Conservation (phyloP, 2,888 invertebrate genomes). For the Mythimna loreyi region DNA sequence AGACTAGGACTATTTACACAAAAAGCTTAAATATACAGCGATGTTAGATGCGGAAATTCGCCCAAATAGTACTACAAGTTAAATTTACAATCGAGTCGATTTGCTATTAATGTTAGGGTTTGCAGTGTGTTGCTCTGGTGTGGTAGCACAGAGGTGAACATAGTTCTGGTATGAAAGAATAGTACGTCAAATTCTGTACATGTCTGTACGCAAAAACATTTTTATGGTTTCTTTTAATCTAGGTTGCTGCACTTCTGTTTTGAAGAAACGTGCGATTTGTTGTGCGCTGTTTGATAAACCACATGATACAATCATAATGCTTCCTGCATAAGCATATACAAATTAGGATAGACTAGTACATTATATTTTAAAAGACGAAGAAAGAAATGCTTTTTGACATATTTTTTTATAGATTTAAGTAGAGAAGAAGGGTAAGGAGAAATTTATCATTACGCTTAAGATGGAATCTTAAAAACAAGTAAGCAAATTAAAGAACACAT, state of each 20-base stretch:
- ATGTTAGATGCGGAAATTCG: conserved; percentile 89
- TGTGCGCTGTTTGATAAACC: not conserved
- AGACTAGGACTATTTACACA: conserved; percentile 88
- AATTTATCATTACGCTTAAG: no score
- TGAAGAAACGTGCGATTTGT: not conserved
- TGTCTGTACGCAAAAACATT: conserved; percentile 41
- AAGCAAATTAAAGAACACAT: no score
- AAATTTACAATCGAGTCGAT: conserved; percentile 82
- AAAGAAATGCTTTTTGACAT: no score
- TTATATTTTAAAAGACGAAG: not conserved
- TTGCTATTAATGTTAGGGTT: conserved; percentile 64
- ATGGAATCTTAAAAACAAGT: no score
- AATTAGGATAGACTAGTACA: not conserved
- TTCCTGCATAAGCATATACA: not conserved
- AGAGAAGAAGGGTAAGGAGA: no score
- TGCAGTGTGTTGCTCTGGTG: conserved; percentile 42
- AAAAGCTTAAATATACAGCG: conserved; percentile 90
- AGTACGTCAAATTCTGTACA: conserved; percentile 46
- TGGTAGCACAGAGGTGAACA: conserved; percentile 53
- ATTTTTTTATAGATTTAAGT: no score
- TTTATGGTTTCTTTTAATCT: conserved; percentile 2
- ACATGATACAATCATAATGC: not conserved
- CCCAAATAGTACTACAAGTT: conserved; percentile 86
- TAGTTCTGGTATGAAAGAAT: conserved; percentile 44
- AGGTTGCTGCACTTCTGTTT: not conserved